Evolutionary conservation across 1,140 invertebrate species (phyloP), one percentile per base, ranked within the genome.

Genomic region (Macrobrachium nipponense): DNA sequence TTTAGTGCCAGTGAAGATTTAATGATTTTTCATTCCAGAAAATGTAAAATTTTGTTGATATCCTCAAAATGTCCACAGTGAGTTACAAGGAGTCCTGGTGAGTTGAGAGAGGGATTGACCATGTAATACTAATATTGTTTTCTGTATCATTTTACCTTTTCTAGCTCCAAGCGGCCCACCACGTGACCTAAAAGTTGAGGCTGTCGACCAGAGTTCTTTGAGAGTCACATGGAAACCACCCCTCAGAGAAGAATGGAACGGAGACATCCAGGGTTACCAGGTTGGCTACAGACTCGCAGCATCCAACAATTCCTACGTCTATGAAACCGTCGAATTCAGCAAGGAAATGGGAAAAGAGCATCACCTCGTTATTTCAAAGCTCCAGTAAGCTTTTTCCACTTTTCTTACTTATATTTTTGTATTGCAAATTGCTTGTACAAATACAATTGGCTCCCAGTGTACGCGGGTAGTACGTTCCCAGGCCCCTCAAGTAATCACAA

Each of bases 171-270:
- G 95, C 89, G 96, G 96, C 68, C 95, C 92, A n/a, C 93, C 93
- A n/a, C 87, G 89, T 12, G 90, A 92, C 86, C 95, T 98, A 5
- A 94, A 95, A 89, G 96, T 98, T 4, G 96, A 98, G 89, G 95
- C 97, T 61, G 93, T 95, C n/a, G 97, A 98, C 89, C 97, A 98
- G 90, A 96, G 97, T 87, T 97, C 96, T 0, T 93, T 99, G 80
- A 94, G 96, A 90, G 96, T 99, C 2, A 96, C 95, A 84, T 99
- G 98, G 98, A 98, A 98, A 92, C 96, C 96, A 89, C 97, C 97
- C 82, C 92, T 94, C 89, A 94, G 95, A 72, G 95, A 97, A 87
- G 95, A 96, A 89, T 98, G 96, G 96, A 98, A 98, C 90, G 97
- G 97, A 43, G 96, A 97, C 92, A 96, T 98, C 89, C 90, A 90